A percentile compares a stretch with the other conserved stretches of the same genome.
Conservation (phyloP, 2,113 vertebrate species). For the Mesoclemmys tuberculata region DNA sequence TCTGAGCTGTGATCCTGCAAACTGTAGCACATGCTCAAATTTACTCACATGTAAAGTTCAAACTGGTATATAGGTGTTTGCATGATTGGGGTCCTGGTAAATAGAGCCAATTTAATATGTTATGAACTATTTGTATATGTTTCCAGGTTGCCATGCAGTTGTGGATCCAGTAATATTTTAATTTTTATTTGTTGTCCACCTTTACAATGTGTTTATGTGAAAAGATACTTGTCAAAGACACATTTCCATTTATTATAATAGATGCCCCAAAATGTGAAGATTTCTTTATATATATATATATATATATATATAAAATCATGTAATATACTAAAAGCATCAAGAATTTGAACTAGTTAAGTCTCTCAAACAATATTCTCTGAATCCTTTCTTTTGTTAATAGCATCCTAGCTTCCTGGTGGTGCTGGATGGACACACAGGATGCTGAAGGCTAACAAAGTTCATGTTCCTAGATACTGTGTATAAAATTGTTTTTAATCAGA, state of each 20-base stretch:
- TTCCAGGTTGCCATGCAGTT: background rate
- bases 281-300: background rate
- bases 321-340: background rate
- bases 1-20: background rate
- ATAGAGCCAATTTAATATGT: background rate
- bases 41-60: background rate
- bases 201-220: background rate
- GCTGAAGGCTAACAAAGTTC: fast-evolving
- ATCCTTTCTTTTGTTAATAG: background rate
- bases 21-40: background rate
- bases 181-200: background rate
- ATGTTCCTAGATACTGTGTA: background rate
- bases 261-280: background rate
- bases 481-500: background rate
- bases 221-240: background rate
- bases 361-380: background rate
- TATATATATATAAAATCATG: too few relatives aligned
- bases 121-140: background rate
- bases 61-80: fast-evolving
- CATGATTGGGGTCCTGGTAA: background rate
- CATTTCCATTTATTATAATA: background rate
- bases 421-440: background rate
- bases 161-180: background rate
- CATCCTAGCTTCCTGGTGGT: background rate
- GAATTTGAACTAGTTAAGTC: background rate